phyloP scores from a whole-genome alignment of 2,888 invertebrate genomes.

The Caenorhabditis sp. region DNA sequence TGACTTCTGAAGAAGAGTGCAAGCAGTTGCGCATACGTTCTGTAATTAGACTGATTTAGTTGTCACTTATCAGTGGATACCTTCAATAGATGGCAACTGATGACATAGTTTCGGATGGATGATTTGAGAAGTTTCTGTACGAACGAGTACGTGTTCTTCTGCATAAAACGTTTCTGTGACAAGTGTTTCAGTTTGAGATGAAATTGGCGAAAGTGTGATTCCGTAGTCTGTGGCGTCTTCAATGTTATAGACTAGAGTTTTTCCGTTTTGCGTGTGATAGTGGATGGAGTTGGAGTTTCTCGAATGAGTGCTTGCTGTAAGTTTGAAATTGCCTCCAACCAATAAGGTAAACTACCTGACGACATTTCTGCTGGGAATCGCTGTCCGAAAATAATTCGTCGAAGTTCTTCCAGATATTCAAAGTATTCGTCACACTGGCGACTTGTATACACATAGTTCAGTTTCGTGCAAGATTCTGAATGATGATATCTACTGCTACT shows the following conservation, averaged over 20 bases:
- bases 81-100: slow-evolving; percentile 33
- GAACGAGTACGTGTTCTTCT: slow-evolving; percentile 34
- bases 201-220: slow-evolving; percentile 31
- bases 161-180: slow-evolving; percentile 38
- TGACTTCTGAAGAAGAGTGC: slow-evolving; percentile 26
- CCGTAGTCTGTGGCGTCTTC: slow-evolving; percentile 44
- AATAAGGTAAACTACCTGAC: slow-evolving; percentile 15
- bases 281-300: slow-evolving; percentile 25
- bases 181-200: slow-evolving; percentile 26
- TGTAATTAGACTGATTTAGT: slow-evolving; percentile 2
- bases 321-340: too few species aligned
- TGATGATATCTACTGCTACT: slow-evolving; percentile 53
- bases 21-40: slow-evolving; percentile 28
- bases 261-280: slow-evolving; percentile 38
- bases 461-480: slow-evolving; percentile 42
- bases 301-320: too few species aligned
- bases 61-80: slow-evolving; percentile 16
- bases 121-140: slow-evolving; percentile 15
- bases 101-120: slow-evolving; percentile 6
- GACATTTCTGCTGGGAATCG: slow-evolving; percentile 11
- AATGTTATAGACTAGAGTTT: slow-evolving; percentile 40
- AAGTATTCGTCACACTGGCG: slow-evolving; percentile 57
- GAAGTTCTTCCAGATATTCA: slow-evolving; percentile 48
- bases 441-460: slow-evolving; percentile 56
- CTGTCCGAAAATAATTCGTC: slow-evolving; percentile 45